Conservation (phyloP, 2,113 vertebrate genomes). For the Centrocercus urophasianus region DNA sequence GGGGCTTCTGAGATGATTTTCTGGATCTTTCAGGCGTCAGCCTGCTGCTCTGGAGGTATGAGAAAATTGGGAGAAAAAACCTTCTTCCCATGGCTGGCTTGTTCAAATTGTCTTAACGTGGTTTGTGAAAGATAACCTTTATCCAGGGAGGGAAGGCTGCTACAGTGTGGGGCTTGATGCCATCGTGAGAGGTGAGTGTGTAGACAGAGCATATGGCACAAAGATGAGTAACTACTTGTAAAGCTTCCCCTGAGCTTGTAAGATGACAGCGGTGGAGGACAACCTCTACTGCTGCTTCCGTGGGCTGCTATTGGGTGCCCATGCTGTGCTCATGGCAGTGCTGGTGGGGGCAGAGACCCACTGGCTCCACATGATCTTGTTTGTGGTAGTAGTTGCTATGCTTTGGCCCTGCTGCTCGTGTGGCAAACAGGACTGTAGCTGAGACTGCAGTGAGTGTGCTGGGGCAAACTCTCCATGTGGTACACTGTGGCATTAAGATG, state of each 20-base stretch:
- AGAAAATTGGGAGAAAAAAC: neutral
- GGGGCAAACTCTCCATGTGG: neutral
- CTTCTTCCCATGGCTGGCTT: neutral
- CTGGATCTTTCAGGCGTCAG: neutral
- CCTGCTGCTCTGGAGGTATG: neutral
- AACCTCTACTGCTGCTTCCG: fast-evolving
- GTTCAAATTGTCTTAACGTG: fast-evolving
- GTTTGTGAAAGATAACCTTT: neutral
- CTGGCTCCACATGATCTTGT: fast-evolving
- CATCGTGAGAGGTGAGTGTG: neutral
- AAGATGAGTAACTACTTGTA: neutral
- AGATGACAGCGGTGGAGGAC: neutral
- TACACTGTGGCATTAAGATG: fast-evolving
- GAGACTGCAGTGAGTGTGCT: neutral
- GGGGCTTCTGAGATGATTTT: neutral
- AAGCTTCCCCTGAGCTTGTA: neutral
- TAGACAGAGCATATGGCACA: fast-evolving
- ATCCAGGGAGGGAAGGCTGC: fast-evolving
- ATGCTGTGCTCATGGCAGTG: no score
- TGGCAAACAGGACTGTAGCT: neutral
- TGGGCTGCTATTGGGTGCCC: neutral
- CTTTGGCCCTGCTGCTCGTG: neutral
- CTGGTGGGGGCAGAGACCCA: neutral
- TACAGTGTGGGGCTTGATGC: neutral
- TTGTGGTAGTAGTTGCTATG: neutral